A percentile compares a stretch with the other conserved stretches of the same genome.
These are phyloP conservation scores for Melospiza melodia DNA, from an alignment of 2,113 vertebrate species.

Conservation along the genomic window DNA sequence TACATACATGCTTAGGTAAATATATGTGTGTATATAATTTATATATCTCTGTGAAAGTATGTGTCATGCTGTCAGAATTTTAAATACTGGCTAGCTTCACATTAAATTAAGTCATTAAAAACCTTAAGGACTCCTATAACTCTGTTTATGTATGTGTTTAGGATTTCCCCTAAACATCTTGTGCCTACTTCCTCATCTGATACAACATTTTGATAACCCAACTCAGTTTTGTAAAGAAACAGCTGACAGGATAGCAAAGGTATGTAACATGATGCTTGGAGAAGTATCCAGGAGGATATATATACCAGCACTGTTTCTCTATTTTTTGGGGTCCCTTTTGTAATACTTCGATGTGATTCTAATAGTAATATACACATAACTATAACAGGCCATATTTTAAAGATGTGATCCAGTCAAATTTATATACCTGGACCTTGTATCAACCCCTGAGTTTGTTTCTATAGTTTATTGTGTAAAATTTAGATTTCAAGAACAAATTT, in stretches of 20 bases:
- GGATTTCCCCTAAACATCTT: conserved; percentile 98
- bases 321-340: background rate
- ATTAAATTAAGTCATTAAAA: background rate
- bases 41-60: background rate
- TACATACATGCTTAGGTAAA: background rate
- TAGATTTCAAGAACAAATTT: background rate
- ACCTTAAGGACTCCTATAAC: background rate
- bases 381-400: background rate
- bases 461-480: background rate
- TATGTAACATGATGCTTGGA: conserved; percentile 52
- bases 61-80: background rate
- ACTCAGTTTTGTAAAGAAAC: conserved; percentile 98
- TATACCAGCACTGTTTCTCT: background rate
- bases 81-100: background rate
- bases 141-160: conserved; percentile 65
- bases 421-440: background rate
- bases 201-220: conserved; percentile 98
- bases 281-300: background rate
- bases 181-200: conserved; percentile 96
- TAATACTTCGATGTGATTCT: background rate
- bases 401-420: background rate
- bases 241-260: conserved; percentile 95
- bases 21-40: background rate
- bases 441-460: background rate
- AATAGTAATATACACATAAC: background rate